Evolutionary conservation across 2,797 vertebrate genomes (phyloP).

Genomic region (Gambelia wislizenii): DNA sequence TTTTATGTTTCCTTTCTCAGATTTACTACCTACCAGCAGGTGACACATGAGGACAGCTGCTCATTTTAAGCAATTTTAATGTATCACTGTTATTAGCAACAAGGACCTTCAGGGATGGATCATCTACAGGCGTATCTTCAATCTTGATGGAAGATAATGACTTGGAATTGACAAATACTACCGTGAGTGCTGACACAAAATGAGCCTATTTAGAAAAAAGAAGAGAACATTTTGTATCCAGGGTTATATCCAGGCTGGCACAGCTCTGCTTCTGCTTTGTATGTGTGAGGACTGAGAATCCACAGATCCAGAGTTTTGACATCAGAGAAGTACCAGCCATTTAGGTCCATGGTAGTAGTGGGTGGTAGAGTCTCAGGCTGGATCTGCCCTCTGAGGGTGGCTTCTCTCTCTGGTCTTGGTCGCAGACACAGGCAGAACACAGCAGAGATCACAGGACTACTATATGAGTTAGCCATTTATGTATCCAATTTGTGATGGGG

Average conservation of each 20-base stretch:
- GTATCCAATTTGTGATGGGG: neutral
- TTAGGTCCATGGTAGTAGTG: neutral
- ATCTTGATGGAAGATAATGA: slow-evolving; percentile 84
- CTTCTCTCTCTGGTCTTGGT: no score
- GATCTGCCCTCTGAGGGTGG: neutral
- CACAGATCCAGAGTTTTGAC: neutral
- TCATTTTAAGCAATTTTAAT: slow-evolving; percentile 83
- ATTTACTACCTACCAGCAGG: slow-evolving; percentile 79
- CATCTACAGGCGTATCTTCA: slow-evolving; percentile 84
- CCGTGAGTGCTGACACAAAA: slow-evolving; percentile 83
- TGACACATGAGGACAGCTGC: slow-evolving; percentile 85
- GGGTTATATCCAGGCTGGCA: neutral
- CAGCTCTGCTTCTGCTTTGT: neutral
- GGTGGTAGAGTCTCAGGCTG: neutral
- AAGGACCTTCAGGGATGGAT: slow-evolving; percentile 85
- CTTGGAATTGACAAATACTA: slow-evolving; percentile 86
- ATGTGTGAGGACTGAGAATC: neutral
- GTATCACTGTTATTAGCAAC: slow-evolving; percentile 85
- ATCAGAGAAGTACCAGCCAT: neutral
- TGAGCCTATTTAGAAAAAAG: slow-evolving; percentile 75
- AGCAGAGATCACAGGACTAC: no score
- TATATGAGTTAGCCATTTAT: neutral
- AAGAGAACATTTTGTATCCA: neutral
- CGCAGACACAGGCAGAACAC: no score
- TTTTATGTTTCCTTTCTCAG: neutral